Evolutionary conservation across 2,888 invertebrate species (phyloP).

Genomic region (Lymantria dispar): DNA sequence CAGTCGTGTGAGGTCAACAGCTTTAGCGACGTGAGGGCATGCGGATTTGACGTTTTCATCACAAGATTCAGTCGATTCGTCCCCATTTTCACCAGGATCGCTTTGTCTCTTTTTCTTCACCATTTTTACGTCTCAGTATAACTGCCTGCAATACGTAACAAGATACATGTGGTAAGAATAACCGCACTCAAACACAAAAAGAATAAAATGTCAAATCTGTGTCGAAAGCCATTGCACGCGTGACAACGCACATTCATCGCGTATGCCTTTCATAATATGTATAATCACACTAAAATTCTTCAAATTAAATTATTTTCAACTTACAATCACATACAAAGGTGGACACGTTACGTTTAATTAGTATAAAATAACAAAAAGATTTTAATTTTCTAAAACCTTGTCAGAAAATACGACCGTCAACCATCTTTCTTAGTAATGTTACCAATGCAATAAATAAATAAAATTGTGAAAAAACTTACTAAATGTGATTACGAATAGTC

Average conservation of each 20-base stretch:
- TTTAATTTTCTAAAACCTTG: constrained; percentile 55
- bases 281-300: constrained; percentile 28
- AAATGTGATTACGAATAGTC: constrained; percentile 9
- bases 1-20: constrained; percentile 84
- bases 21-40: constrained; percentile 87
- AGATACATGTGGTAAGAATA: constrained; percentile 79
- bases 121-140: constrained; percentile 79
- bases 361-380: constrained; percentile 45
- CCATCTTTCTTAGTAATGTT: constrained; percentile 66
- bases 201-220: constrained; percentile 79
- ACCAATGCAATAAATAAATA: constrained; percentile 39
- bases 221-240: constrained; percentile 80
- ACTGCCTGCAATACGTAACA: constrained; percentile 75
- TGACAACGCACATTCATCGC: constrained; percentile 77
- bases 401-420: constrained; percentile 72
- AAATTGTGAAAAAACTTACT: constrained; percentile 18
- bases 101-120: constrained; percentile 89
- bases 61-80: constrained; percentile 87
- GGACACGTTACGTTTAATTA: constrained; percentile 41
- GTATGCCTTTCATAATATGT: constrained; percentile 34
- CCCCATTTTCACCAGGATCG: constrained; percentile 84
- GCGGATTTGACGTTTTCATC: constrained; percentile 85
- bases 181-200: constrained; percentile 72
- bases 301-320: constrained; percentile 46
- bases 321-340: constrained; percentile 69